A percentile compares a stretch with the other conserved stretches of the same genome.
Evolutionary conservation across 2,113 vertebrate genomes (phyloP).

Genomic region (Dryoscopus gambensis): DNA sequence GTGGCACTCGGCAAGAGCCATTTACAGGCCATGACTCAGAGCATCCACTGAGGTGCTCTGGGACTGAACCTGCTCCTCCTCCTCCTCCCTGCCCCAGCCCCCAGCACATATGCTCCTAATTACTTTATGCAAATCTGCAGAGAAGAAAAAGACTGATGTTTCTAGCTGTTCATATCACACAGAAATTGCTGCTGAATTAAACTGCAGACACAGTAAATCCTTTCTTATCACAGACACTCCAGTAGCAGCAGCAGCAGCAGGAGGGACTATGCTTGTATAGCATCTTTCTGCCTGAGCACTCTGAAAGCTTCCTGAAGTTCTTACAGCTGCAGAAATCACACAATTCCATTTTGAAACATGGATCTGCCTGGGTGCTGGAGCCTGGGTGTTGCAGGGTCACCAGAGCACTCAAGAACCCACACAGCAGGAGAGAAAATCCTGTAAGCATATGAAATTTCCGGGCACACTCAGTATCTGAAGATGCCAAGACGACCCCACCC

Average conservation of each 20-base stretch:
- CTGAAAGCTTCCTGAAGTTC: neutral
- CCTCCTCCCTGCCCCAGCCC: neutral
- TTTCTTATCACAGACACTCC: neutral
- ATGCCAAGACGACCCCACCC: neutral
- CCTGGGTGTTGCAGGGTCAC: neutral
- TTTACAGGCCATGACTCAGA: constrained; percentile 17
- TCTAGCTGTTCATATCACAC: neutral
- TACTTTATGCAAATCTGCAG: neutral
- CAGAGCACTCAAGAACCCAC: neutral
- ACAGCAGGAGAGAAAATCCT: neutral
- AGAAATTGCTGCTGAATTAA: neutral
- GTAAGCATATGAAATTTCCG: neutral
- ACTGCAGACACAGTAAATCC: neutral
- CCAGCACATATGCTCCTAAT: neutral
- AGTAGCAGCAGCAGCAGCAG: neutral
- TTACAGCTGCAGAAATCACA: neutral
- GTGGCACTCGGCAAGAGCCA: neutral
- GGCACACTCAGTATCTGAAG: neutral
- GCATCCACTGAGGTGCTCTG: neutral
- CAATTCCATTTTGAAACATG: neutral
- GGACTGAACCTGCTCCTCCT: neutral
- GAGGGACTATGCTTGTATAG: neutral
- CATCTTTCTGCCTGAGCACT: neutral
- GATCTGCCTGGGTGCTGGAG: neutral
- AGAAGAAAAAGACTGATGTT: neutral